Conservation (phyloP, 2,888 invertebrate species). For the Alloplasta piceator region DNA sequence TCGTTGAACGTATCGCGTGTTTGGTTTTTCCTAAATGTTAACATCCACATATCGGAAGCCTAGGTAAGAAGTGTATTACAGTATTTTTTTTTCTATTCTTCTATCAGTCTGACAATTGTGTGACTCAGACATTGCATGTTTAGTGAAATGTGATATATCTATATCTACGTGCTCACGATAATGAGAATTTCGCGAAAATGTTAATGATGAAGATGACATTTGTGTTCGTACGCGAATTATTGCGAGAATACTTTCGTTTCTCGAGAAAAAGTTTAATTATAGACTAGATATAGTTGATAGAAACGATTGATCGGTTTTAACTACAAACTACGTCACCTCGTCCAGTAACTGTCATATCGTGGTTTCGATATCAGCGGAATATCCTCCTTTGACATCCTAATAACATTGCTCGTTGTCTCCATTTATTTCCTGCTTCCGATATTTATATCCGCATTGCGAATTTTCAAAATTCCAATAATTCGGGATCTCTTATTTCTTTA, state of each 20-base stretch:
- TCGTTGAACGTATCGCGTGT: slow-evolving; percentile 17
- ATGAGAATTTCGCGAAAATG: not conserved
- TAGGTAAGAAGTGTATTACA: slow-evolving; percentile 54
- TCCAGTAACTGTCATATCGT: slow-evolving; percentile 86
- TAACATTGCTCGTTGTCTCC: slow-evolving; percentile 84
- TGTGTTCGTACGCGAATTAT: not conserved
- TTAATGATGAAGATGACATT: too few species aligned
- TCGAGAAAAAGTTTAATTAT: not conserved
- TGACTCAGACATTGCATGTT: slow-evolving; percentile 1
- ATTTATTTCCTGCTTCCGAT: slow-evolving; percentile 66
- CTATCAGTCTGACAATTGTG: not conserved
- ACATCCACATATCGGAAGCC: slow-evolving; percentile 50
- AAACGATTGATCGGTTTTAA: slow-evolving; percentile 52
- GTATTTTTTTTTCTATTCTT: slow-evolving; percentile 22
- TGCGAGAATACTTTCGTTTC: not conserved
- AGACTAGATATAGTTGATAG: slow-evolving; percentile 11
- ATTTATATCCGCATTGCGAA: slow-evolving; percentile 60
- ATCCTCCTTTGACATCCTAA: slow-evolving; percentile 87
- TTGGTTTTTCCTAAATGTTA: slow-evolving; percentile 54
- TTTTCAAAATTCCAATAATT: slow-evolving; percentile 22
- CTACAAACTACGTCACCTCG: slow-evolving; percentile 84
- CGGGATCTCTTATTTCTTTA: not conserved
- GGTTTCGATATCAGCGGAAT: slow-evolving; percentile 89
- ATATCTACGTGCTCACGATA: not conserved
- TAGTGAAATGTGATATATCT: too few species aligned